Evolutionary conservation across 2,797 vertebrate genomes (phyloP).

Genomic region (Lithobates sylvaticus): DNA sequence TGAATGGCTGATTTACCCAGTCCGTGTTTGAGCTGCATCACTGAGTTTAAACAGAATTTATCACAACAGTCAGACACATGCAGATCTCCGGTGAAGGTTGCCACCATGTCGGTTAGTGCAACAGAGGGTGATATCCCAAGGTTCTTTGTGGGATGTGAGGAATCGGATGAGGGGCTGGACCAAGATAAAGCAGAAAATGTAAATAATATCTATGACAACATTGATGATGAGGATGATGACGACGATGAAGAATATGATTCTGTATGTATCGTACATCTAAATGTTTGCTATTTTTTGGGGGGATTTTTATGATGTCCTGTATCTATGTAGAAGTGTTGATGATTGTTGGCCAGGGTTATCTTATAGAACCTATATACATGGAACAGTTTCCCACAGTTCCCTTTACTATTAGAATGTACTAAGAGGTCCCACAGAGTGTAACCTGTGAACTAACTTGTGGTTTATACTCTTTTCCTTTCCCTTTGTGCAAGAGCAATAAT

Average conservation of each 20-base stretch:
- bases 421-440: no score
- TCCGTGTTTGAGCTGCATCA: constrained; percentile 55
- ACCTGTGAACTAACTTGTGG: no score
- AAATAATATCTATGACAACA: constrained; percentile 81
- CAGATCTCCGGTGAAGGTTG: constrained; percentile 62
- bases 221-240: constrained; percentile 79
- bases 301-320: no score
- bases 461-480: no score
- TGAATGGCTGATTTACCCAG: constrained; percentile 65
- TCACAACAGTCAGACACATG: constrained; percentile 48
- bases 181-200: constrained; percentile 76
- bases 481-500: no score
- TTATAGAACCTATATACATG: no score
- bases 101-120: constrained; percentile 75
- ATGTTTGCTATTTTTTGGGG: no score
- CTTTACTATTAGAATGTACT: no score
- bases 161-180: constrained; percentile 79
- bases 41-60: constrained; percentile 65
- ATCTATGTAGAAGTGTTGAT: no score
- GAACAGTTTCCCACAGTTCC: no score
- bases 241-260: constrained; percentile 82
- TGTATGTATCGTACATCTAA: constrained; percentile 73
- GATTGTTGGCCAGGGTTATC: no score
- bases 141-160: constrained; percentile 87
- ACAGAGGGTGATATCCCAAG: constrained; percentile 79